Evolutionary conservation across 2,113 vertebrate genomes (phyloP), one percentile per base, ranked within the genome.

Genomic region (Taxidea taxus): DNA sequence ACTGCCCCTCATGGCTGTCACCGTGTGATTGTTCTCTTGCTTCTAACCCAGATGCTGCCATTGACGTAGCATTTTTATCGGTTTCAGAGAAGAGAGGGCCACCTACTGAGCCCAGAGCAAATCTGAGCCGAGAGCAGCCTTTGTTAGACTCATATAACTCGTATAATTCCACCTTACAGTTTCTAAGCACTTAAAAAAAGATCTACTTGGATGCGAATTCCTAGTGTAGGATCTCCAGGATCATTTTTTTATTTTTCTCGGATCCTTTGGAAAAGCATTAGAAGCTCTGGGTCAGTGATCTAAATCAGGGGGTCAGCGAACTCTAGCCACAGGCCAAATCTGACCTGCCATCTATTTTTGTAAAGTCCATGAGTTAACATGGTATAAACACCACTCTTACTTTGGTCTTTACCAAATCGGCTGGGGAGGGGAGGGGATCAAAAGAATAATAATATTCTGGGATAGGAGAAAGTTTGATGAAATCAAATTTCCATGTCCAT

Each of bases 221-320:
- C 89, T 80, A 18, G 8, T 56, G 21, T 31, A 81, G 94, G 82
- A 34, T 39, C 42, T 83, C 72, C 21, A 10, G n/a, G n/a, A 87
- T 87, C 80, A 39, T 47, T 29, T 42, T 42, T 29, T 44, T 64
- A 66, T 78, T 74, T 60, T 87, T 66, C 47, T 54, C 12, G 51
- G 68, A 93, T 77, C 21, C 31, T 86, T n/a, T 93, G 82, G 82
- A 34, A 96, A 97, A 87, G 20, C 54, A 83, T 62, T 25, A 93
- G 60, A 25, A 37, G 58, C n/a, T 87, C 77, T 90, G 74, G 47
- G 37, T 78, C 77, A 12, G 29, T 21, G 21, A 81, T 47, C 27
- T 51, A 93, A 75, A 91, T 37, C 7, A 34, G 64, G 7, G 25
- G 23, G 31, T 77, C 90, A 82, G 91, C 74, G 70, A 83, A 72